Evolutionary conservation across 2,797 vertebrate species (phyloP), one percentile per base, ranked within the genome.

Genomic region (Micrastur ruficollis): DNA sequence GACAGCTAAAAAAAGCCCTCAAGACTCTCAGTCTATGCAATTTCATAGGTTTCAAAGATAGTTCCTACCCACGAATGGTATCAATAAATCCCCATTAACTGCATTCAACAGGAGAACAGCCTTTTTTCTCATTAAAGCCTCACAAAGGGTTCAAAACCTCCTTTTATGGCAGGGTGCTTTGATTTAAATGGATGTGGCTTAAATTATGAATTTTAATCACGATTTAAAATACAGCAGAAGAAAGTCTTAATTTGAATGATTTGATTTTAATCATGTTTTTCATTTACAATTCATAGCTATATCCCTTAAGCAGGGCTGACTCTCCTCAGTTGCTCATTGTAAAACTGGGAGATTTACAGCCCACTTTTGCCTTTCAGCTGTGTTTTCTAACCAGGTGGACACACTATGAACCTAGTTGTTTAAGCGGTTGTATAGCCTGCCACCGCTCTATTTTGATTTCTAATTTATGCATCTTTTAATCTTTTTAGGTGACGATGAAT

Each of bases 221-320:
- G 3, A 18, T 67, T 92, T 91, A 78, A 95, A 92, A 62, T 81
- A 68, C 2, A 2, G 80, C 36, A 86, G 55, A 42, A 82, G 71
- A 82, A 92, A 85, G 47, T 46, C 13, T 56, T 82, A 20, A 63
- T 88, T 94, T 89, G 81, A 95, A 58, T 38, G 29, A 86, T 88
- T 89, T 46, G 13, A 74, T 95, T 96, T 97, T 96, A 86, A 94
- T 89, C 47, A 66, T 88, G 74, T 61, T 80, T 95, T 95, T 58
- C 89, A 96, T 95, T 96, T 95, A 58, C 71, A 76, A 63, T 90
- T 94, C 93, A 87, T 20, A 38, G 81, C 55, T 82, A 17, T 59
- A 79, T 66, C 78, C 52, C 59, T 74, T 74, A 75, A 72, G 62
- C 71, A 71, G 55, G 71, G 71, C 46, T 67, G 84, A 73, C 80